Conservation (phyloP, 1,140 invertebrate genomes). For the Conus ventricosus region DNA sequence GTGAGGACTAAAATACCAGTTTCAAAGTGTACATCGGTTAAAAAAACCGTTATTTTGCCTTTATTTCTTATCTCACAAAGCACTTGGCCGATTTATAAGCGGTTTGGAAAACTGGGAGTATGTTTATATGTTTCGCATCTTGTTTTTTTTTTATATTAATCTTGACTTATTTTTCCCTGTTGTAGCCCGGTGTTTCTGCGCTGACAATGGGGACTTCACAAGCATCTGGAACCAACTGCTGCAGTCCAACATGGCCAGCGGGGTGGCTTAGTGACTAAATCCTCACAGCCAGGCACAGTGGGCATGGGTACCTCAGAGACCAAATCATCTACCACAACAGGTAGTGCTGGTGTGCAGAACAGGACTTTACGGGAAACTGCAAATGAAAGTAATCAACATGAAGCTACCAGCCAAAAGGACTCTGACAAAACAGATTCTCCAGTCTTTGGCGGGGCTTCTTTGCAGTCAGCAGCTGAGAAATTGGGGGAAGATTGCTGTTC, state of each 20-base stretch:
- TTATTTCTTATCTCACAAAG: no score
- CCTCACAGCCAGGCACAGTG: no score
- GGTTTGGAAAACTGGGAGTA: no score
- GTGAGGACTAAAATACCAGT: no score
- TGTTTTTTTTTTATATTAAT: no score
- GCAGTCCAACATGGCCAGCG: not conserved
- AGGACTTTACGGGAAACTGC: not conserved
- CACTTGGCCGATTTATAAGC: no score
- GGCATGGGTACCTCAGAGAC: not conserved
- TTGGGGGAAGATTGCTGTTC: constrained; percentile 28
- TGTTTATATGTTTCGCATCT: no score
- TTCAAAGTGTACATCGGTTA: no score
- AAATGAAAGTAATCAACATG: no score
- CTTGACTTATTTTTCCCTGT: no score
- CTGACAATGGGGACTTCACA: constrained; percentile 6
- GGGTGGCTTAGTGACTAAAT: not conserved
- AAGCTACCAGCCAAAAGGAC: not conserved
- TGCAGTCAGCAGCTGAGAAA: constrained; percentile 23
- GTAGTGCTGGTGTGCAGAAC: not conserved
- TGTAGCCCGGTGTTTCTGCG: not conserved
- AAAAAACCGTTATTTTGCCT: no score
- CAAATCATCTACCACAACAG: not conserved
- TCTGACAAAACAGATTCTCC: not conserved
- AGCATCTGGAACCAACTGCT: constrained; percentile 19
- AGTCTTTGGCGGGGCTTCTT: not conserved